Conservation (phyloP, 2,888 invertebrate species). For the Idaea biselata region DNA sequence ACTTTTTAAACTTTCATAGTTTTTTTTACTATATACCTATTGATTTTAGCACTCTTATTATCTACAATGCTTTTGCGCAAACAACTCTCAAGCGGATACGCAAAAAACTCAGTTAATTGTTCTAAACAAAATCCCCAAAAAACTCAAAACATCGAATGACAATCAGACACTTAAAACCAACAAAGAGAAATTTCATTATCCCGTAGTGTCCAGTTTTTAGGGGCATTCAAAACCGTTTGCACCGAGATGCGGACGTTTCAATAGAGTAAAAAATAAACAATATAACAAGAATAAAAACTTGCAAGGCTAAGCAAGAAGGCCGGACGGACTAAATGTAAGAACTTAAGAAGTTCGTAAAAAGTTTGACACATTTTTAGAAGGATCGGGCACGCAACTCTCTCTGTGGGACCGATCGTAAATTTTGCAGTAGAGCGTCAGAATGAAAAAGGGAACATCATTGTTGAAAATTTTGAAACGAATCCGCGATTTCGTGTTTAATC, state of each 20-base stretch:
- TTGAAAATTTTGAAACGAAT: constrained; percentile 72
- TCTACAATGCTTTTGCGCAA: constrained; percentile 12
- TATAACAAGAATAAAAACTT: constrained; percentile 61
- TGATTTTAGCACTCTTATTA: neutral
- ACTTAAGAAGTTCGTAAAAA: constrained; percentile 75
- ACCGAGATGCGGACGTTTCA: constrained; percentile 55
- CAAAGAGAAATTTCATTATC: constrained; percentile 63
- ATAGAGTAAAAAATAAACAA: constrained; percentile 77
- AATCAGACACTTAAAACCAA: constrained; percentile 33
- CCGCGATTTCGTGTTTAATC: constrained; percentile 21
- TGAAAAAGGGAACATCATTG: constrained; percentile 78
- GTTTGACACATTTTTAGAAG: constrained; percentile 81
- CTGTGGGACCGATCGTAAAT: constrained; percentile 73
- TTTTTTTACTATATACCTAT: neutral
- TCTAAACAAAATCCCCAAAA: constrained; percentile 7
- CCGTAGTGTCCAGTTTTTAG: constrained; percentile 59
- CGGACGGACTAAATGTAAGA: constrained; percentile 70
- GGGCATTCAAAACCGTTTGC: constrained; percentile 59
- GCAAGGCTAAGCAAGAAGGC: constrained; percentile 73
- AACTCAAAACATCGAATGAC: constrained; percentile 13
- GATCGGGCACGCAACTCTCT: constrained; percentile 76
- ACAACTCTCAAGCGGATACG: constrained; percentile 13
- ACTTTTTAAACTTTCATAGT: neutral
- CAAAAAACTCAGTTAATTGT: constrained; percentile 8
- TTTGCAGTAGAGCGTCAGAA: constrained; percentile 71